Base-by-base conservation (phyloP, 2,797 vertebrate genomes). In the Propithecus perrieri region DNA sequence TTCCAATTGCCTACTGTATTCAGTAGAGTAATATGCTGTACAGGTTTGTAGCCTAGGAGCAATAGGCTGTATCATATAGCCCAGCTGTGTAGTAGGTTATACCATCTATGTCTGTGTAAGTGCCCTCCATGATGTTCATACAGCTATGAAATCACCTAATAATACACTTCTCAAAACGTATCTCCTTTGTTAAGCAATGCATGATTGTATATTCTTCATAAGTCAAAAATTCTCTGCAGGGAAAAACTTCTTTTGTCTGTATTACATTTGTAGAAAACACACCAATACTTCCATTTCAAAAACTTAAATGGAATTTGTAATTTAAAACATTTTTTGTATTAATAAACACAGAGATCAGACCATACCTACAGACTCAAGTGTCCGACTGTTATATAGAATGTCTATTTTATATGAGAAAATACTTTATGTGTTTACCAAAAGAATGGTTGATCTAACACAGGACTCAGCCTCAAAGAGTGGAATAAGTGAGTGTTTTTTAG, bases 231-330 rank as follows among this genome's bases (percentile, higher is more conserved):
- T 53, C 0, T 63, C 13, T 55, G 5, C 33, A 53, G 8, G 30
- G 8, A 48, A 85, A 93, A 83, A 53, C 5, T 48, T 65, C 13
- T 72, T 91, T 78, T 55, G 9, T 11, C 55, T 26, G 20, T n/a
- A 59, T 26, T 72, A 1, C 5, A 38, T 46, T 81, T 95, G n/a
- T 57, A 71, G 28, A 89, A 91, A 91, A 85, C 17, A 67, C 3
- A 59, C 55, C 8, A 78, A 59, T 71, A n/a, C 4, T 84, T 93
- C 2, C n/a, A 94, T 57, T 84, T 79, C 17, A 41, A 85, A 89
- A 85, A 65, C 17, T 43, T 26, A 93, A 61, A 18, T 26, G 4
- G 10, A 7, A n/a, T 76, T 93, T 81, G 2, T 85, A 67, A 43
- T 71, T 93, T 65, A 83, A 93, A 28, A 3, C 0, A 87, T 1